Conservation (phyloP, 2,113 vertebrate species). For the Ahaetulla prasina region DNA sequence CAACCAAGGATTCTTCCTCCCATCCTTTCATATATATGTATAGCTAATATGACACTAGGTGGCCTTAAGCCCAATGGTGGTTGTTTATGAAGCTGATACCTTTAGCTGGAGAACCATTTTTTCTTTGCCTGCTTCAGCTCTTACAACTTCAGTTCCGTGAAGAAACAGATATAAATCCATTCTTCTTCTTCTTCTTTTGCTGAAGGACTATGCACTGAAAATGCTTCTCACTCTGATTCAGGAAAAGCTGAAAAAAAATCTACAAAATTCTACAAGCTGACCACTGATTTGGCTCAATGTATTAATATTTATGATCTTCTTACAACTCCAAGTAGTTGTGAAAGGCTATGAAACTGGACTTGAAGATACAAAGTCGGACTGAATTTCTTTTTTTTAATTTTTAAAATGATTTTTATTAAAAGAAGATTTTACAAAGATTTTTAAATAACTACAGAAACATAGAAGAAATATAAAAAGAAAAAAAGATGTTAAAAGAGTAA, state of each 20-base stretch:
- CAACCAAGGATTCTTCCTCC: background rate
- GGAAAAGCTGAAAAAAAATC: background rate
- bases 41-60: background rate
- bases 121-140: background rate
- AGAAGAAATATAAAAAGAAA: background rate
- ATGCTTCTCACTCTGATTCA: background rate
- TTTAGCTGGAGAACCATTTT: background rate
- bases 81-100: background rate
- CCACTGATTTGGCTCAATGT: background rate
- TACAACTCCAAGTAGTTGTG: too few species aligned
- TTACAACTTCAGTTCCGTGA: background rate
- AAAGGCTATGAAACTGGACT: background rate
- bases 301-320: background rate
- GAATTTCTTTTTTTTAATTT: background rate
- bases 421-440: background rate
- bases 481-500: background rate
- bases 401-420: background rate
- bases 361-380: background rate
- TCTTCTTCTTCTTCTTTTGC: too few species aligned
- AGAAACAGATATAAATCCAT: too few species aligned
- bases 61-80: background rate
- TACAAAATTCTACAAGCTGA: background rate
- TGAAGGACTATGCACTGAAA: background rate
- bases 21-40: background rate
- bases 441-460: background rate